phyloP scores from a whole-genome alignment of 1,140 invertebrate species.

The Tenebrio molitor region DNA sequence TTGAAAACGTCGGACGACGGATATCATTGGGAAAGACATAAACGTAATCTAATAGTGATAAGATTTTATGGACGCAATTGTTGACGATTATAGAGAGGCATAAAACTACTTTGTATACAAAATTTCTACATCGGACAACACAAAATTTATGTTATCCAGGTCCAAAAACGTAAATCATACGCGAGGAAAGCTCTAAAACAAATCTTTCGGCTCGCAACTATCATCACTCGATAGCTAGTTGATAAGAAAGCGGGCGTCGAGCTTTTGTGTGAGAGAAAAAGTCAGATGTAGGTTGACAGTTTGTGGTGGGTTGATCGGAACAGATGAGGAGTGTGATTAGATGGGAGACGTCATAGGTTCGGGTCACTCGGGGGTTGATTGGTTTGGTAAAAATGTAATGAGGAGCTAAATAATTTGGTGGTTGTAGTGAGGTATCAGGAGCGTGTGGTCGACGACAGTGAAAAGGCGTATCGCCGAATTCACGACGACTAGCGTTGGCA shows the following conservation, averaged over 20 bases:
- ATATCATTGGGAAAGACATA: conserved; percentile 1
- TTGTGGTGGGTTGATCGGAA: no score
- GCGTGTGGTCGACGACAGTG: conserved; percentile 56
- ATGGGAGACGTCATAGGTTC: no score
- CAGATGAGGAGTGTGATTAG: no score
- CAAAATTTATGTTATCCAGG: no score
- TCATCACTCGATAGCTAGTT: no score
- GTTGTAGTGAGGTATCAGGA: conserved; percentile 44
- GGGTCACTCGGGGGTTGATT: background rate
- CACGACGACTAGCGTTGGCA: conserved; percentile 60
- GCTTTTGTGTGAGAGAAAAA: no score
- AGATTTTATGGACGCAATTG: conserved; percentile 21
- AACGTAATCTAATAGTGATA: conserved; percentile 27
- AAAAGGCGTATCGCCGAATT: conserved; percentile 63
- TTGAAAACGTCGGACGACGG: background rate
- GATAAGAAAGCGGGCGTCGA: no score
- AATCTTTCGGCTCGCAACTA: no score
- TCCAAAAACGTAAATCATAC: no score
- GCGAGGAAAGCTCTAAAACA: no score
- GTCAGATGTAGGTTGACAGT: no score
- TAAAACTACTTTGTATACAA: conserved; percentile 37
- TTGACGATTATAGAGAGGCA: conserved; percentile 5
- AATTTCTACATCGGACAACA: background rate
- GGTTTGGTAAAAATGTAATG: conserved; percentile 33
- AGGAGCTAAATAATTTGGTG: conserved; percentile 41